Evolutionary conservation across 2,113 vertebrate genomes (phyloP).

Genomic region (Electrona antarctica): DNA sequence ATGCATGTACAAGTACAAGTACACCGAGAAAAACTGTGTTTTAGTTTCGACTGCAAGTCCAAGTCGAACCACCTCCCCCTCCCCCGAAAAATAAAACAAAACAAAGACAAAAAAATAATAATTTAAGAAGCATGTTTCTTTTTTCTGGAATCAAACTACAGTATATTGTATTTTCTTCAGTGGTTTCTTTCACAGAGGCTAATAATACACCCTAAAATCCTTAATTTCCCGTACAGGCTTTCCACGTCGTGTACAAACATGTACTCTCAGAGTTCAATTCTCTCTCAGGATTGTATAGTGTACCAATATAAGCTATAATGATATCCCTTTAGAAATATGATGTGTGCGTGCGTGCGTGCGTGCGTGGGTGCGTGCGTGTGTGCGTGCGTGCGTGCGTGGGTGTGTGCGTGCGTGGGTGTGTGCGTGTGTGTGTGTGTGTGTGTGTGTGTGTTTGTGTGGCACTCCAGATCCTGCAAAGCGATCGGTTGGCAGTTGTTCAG

Average conservation of each 20-base stretch:
- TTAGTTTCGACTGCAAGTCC: slow-evolving; percentile 48
- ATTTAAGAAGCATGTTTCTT: slow-evolving; percentile 75
- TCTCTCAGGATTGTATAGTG: too few relatives aligned
- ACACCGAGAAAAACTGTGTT: slow-evolving; percentile 24
- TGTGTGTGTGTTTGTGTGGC: too few relatives aligned
- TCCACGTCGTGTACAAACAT: too few relatives aligned
- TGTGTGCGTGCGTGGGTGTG: too few relatives aligned
- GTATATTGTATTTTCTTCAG: slow-evolving; percentile 70
- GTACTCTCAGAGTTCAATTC: too few relatives aligned
- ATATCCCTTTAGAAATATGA: slow-evolving; percentile 75
- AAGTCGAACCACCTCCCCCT: slow-evolving; percentile 41
- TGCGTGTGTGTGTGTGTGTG: too few relatives aligned
- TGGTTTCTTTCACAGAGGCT: slow-evolving; percentile 68
- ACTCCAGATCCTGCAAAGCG: slow-evolving; percentile 45
- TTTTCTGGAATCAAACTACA: slow-evolving; percentile 75
- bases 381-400: too few relatives aligned
- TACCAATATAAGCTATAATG: slow-evolving; percentile 55
- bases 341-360: too few relatives aligned
- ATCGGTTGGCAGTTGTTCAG: not conserved
- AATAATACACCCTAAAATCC: slow-evolving; percentile 14
- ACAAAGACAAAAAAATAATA: slow-evolving; percentile 57
- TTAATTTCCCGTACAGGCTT: too few relatives aligned
- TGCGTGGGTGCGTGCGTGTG: too few relatives aligned
- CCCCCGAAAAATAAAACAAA: slow-evolving; percentile 43
- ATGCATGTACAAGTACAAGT: too few relatives aligned